Conservation (phyloP, 2,113 vertebrate species). For the Procavia capensis region DNA sequence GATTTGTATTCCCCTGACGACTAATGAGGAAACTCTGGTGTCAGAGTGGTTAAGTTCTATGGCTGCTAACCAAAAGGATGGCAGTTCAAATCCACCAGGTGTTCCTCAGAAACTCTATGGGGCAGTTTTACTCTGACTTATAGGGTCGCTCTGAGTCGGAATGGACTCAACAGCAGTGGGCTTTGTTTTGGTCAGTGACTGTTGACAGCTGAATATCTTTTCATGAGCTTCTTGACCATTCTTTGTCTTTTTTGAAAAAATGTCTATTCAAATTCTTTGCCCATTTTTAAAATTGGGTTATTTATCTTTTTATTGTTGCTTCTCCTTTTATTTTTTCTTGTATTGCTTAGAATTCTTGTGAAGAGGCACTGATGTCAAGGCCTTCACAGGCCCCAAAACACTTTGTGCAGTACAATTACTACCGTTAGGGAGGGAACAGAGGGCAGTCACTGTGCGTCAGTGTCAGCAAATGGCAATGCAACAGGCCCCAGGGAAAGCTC, state of each 20-base stretch:
- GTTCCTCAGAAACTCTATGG: too few species aligned
- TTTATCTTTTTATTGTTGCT: slow-evolving; percentile 54
- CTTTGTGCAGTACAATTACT: slow-evolving; percentile 59
- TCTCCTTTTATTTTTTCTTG: slow-evolving; percentile 51
- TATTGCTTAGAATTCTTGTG: slow-evolving; percentile 40
- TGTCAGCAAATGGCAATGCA: slow-evolving; percentile 59
- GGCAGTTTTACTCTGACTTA: too few species aligned
- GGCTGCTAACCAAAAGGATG: too few species aligned
- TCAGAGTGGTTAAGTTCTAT: too few species aligned
- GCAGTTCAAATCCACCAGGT: too few species aligned
- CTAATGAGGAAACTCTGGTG: too few species aligned
- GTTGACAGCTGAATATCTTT: slow-evolving; percentile 40
- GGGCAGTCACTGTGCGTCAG: slow-evolving; percentile 71
- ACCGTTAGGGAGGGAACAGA: slow-evolving; percentile 39
- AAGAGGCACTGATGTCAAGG: slow-evolving; percentile 43
- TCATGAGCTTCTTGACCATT: slow-evolving; percentile 15
- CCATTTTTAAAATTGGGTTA: slow-evolving; percentile 21
- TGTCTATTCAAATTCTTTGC: slow-evolving; percentile 49
- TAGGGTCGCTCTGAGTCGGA: too few species aligned
- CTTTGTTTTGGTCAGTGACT: too few species aligned
- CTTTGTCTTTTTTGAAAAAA: slow-evolving; percentile 58
- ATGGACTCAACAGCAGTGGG: too few species aligned
- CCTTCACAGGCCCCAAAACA: slow-evolving; percentile 52
- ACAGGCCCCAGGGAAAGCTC: slow-evolving; percentile 55
- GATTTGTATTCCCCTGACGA: slow-evolving; percentile 42